Percentiles rank a stretch among this genome's conserved stretches.
These are phyloP conservation scores for Planiliza haematocheilus DNA, from an alignment of 2,113 vertebrate genomes.

Conservation along the genomic window DNA sequence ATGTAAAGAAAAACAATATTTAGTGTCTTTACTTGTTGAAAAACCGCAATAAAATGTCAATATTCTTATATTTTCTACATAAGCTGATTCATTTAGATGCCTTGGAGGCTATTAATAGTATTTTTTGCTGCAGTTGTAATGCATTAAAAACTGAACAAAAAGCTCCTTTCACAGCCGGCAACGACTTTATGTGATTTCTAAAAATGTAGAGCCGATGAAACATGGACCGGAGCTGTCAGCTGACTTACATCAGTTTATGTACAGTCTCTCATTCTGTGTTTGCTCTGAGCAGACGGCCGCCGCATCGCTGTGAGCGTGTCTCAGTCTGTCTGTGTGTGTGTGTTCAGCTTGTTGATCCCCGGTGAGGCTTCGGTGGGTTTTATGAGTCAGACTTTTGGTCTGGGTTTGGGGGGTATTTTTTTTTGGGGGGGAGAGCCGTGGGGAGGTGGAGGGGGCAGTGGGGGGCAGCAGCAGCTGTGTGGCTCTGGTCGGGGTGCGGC, in stretches of 20 bases:
- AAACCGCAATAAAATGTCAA: too few relatives aligned
- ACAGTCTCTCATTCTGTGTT: neutral
- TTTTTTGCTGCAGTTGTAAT: too few relatives aligned
- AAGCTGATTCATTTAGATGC: too few relatives aligned
- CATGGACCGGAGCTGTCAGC: neutral
- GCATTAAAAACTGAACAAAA: too few relatives aligned
- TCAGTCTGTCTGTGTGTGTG: constrained; percentile 18
- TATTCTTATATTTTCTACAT: too few relatives aligned
- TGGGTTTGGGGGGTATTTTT: constrained; percentile 2
- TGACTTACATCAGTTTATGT: constrained; percentile 14
- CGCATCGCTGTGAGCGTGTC: constrained; percentile 16
- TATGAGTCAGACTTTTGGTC: constrained; percentile 49
- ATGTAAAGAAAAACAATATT: too few relatives aligned
- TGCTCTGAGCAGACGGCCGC: constrained; percentile 14
- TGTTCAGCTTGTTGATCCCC: constrained; percentile 26
- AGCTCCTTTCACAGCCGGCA: too few relatives aligned
- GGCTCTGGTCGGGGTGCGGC: constrained; percentile 15
- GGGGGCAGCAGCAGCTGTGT: constrained; percentile 58
- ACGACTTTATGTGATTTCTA: too few relatives aligned
- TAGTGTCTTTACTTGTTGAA: too few relatives aligned
- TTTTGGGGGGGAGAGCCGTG: neutral
- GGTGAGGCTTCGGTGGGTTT: constrained; percentile 50
- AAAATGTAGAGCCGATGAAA: too few relatives aligned
- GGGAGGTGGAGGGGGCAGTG: neutral
- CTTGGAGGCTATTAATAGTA: too few relatives aligned